These are phyloP conservation scores for Coremacera marginata DNA, from an alignment of 2,888 invertebrate species.

Conservation along the genomic window DNA sequence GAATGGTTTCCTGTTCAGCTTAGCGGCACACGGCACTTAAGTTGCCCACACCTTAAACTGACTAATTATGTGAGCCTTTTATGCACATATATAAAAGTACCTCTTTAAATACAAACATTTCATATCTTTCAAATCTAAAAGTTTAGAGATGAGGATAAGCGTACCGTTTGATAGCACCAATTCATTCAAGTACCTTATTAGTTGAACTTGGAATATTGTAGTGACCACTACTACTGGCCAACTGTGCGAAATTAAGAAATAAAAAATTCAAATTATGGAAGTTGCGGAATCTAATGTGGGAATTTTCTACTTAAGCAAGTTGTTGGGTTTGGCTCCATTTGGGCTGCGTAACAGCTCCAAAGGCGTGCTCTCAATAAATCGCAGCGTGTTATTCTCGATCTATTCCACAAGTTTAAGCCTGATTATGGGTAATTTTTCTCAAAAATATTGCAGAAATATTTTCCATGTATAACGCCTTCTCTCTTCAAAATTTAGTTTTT, in stretches of 20 bases:
- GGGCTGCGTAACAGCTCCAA: slow-evolving; percentile 57
- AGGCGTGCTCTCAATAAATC: slow-evolving; percentile 57
- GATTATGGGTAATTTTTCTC: slow-evolving; percentile 58
- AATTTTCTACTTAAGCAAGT: slow-evolving; percentile 64
- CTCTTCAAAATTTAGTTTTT: slow-evolving; percentile 52
- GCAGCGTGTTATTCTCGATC: slow-evolving; percentile 61
- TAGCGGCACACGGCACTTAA: background rate
- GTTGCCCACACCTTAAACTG: slow-evolving; percentile 13
- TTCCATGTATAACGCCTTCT: background rate
- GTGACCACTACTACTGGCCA: background rate
- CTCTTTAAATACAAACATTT: slow-evolving; percentile 6
- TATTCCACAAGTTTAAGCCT: slow-evolving; percentile 60
- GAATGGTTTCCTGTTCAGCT: background rate
- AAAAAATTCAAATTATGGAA: slow-evolving; percentile 57
- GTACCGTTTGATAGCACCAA: background rate
- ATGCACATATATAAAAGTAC: background rate
- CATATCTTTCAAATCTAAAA: slow-evolving; percentile 11
- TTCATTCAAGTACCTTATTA: slow-evolving; percentile 8
- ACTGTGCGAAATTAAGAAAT: too few relatives aligned
- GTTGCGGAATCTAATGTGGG: slow-evolving; percentile 62
- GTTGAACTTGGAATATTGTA: background rate
- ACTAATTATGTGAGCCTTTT: slow-evolving; percentile 17
- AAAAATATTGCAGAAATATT: background rate
- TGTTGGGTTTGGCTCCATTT: slow-evolving; percentile 66
- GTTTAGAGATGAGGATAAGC: background rate